These are phyloP conservation scores for Lingula anatina DNA, from an alignment of 2,888 invertebrate genomes.

Conservation along the genomic window DNA sequence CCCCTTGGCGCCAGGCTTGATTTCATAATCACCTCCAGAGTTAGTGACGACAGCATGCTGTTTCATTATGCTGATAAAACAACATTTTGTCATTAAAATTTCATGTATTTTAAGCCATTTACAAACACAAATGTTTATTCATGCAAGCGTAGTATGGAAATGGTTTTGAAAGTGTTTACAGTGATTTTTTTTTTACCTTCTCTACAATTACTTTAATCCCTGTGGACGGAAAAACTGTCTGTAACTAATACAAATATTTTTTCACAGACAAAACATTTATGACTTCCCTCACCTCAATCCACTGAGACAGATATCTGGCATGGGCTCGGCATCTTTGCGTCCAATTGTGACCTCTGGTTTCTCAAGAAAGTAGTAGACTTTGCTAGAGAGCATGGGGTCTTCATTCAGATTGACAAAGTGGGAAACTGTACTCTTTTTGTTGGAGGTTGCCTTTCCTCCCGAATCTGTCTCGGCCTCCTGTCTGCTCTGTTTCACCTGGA, in stretches of 20 bases:
- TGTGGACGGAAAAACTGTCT: too few relatives aligned
- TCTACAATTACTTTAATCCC: too few relatives aligned
- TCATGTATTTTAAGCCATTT: neutral
- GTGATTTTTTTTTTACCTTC: too few relatives aligned
- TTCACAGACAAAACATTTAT: too few relatives aligned
- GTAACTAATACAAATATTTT: too few relatives aligned
- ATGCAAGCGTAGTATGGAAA: too few relatives aligned
- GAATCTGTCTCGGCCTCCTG: constrained; percentile 26
- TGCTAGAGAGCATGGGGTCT: constrained; percentile 51
- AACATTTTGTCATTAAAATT: neutral
- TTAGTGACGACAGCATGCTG: constrained; percentile 40
- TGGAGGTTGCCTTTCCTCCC: constrained; percentile 1
- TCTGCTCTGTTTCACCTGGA: constrained; percentile 35
- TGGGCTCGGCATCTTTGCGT: constrained; percentile 40
- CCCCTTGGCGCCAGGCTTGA: constrained; percentile 38
- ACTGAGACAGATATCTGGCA: constrained; percentile 41
- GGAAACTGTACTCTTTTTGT: constrained; percentile 24
- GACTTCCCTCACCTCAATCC: constrained; percentile 44
- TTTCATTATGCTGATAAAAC: constrained; percentile 36
- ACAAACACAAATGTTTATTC: neutral
- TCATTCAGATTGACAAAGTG: constrained; percentile 51
- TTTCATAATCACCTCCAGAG: constrained; percentile 29
- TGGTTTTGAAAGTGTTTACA: too few relatives aligned
- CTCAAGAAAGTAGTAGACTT: constrained; percentile 45
- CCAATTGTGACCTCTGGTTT: constrained; percentile 41